Conservation (phyloP, 2,113 vertebrate genomes). For the Glaucidium brasilianum region DNA sequence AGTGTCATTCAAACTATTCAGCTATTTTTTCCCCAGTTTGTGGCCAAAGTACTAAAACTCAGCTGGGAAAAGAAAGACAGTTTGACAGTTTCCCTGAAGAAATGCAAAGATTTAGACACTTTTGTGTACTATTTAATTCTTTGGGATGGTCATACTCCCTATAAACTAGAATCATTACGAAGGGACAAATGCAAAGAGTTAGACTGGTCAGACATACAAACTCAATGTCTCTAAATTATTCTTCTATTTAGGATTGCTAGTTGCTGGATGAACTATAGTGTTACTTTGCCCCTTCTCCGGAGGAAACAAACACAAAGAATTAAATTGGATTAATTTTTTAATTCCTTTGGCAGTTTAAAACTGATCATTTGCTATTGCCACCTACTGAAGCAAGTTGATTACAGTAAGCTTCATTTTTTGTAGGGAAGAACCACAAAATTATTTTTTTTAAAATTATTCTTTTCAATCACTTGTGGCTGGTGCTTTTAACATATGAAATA, state of each 20-base stretch:
- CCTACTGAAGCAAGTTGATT: background rate
- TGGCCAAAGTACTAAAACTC: background rate
- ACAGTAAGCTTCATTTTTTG: background rate
- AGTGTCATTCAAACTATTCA: background rate
- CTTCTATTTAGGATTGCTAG: background rate
- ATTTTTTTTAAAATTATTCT: background rate
- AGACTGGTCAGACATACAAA: background rate
- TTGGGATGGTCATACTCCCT: background rate
- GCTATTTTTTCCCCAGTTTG: background rate
- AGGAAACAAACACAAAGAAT: slow-evolving; percentile 9
- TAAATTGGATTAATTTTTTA: background rate
- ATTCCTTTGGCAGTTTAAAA: background rate
- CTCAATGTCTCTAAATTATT: background rate
- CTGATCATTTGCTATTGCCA: background rate
- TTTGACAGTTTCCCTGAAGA: background rate
- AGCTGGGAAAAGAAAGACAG: background rate
- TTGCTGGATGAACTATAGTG: background rate
- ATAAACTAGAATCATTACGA: background rate
- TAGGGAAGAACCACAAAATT: background rate
- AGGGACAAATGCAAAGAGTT: background rate
- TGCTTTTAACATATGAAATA: background rate
- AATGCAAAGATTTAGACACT: background rate
- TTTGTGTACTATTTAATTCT: background rate
- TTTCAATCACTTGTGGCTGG: background rate
- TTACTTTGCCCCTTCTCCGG: background rate